Conservation (phyloP, 35 echinoderm and acorn worm species). For the Acanthaster planci region DNA sequence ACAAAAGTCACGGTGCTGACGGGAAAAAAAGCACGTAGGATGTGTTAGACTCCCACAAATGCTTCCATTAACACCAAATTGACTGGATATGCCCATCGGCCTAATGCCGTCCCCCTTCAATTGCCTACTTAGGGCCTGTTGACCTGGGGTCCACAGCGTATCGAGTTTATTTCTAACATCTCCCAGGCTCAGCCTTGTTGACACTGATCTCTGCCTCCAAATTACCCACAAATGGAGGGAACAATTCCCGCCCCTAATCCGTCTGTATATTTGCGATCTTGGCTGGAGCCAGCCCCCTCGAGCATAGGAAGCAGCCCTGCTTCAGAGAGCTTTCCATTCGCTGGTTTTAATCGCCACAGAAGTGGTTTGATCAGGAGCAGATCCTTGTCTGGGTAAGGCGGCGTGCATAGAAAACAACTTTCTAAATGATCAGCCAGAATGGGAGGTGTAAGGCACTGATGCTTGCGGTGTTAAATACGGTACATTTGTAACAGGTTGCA, state of each 20-base stretch:
- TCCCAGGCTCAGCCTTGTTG: not conserved
- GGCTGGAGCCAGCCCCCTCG: not conserved
- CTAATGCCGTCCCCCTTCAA: not conserved
- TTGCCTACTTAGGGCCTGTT: conserved; percentile 12
- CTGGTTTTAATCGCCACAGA: not conserved
- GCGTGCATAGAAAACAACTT: too few relatives aligned
- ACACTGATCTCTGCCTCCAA: conserved; percentile 4
- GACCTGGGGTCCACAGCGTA: conserved; percentile 5
- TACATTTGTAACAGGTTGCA: too few relatives aligned
- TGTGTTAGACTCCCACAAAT: too few relatives aligned
- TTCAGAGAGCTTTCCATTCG: not conserved
- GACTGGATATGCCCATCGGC: too few relatives aligned
- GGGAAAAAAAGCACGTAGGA: too few relatives aligned
- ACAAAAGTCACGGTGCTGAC: too few relatives aligned
- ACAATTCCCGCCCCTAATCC: not conserved
- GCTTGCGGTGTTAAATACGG: too few relatives aligned
- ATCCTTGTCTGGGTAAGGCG: not conserved
- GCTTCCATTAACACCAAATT: too few relatives aligned
- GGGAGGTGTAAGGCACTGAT: too few relatives aligned
- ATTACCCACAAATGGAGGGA: conserved; percentile 8
- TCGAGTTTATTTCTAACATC: not conserved
- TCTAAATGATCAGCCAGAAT: too few relatives aligned
- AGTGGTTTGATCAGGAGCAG: conserved; percentile 14
- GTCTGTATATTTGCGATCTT: not conserved
- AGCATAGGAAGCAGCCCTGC: too few relatives aligned